Base-by-base conservation (phyloP, 2,113 vertebrate genomes). In the Cyprinodon variegatus region DNA sequence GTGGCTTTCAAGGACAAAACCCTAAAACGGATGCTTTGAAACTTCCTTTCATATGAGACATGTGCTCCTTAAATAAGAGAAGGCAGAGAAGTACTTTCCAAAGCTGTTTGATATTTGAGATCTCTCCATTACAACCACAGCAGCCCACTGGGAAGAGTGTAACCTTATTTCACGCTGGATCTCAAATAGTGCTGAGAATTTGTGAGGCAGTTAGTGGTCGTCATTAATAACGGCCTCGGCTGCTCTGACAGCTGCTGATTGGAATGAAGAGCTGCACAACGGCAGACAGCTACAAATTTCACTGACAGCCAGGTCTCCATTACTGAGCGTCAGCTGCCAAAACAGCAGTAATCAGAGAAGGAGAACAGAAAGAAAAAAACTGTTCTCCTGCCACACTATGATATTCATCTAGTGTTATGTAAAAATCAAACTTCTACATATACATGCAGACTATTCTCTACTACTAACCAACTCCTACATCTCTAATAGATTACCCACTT, bases 231-330 rank as follows among this genome's bases (percentile, higher is more conserved):
- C 70, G 68, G 57, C 80, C 85, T 84, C 66, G 86, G 86, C 68
- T 82, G 38, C 81, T 87, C 87, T 92, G 92, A 92, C 88, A 88
- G 90, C 91, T 92, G 88, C 93, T 86, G 89, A 92, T 93, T 88
- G 94, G 88, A 91, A 91, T 83, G 90, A 85, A 94, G 93, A 92
- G 89, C 88, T 84, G 85, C 75, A 83, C 89, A 69, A 83, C 81
- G 86, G 93, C 91, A 90, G 92, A 93, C 83, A 88, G 92, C 93
- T 90, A 91, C 93, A 92, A 92, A 95, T 92, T 92, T 93, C 83
- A 82, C 92, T 94, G 93, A 93, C 91, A 92, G 93, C 86, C 91
- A 90, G 37, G 89, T 85, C 92, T 93, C 93, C 83, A 83, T 93
- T 93, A 93, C 92, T 68, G 53, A 87, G 82, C 70, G 84, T 90